A percentile compares a stretch with the other conserved stretches of the same genome.
Conservation (phyloP, 2,113 vertebrate genomes). For the Xenus cinereus region DNA sequence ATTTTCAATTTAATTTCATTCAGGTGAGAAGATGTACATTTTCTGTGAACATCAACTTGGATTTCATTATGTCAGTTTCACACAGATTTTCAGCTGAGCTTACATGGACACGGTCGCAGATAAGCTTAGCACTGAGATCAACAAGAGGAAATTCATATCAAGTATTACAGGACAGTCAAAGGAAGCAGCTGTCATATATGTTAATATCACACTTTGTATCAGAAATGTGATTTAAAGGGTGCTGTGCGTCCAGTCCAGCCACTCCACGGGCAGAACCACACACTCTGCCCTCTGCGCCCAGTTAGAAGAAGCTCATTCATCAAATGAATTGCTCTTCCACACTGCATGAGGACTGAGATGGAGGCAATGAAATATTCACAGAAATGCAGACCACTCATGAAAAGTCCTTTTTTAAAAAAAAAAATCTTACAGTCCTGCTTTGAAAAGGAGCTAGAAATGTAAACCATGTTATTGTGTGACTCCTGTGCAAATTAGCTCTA, state of each 20-base stretch:
- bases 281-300: not conserved
- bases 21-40: not conserved
- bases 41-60: not conserved
- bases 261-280: accelerated
- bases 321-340: not conserved
- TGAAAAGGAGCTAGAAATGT: constrained; percentile 28
- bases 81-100: not conserved
- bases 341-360: not conserved
- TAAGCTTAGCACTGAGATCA: not conserved
- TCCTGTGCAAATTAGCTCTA: constrained; percentile 36
- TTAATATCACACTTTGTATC: not conserved
- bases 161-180: not conserved
- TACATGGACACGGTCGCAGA: not conserved
- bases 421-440: not conserved
- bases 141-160: not conserved
- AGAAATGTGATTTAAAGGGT: not conserved
- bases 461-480: constrained; percentile 19
- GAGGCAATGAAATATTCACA: not conserved
- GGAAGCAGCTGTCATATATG: not conserved
- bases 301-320: not conserved
- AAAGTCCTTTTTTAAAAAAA: not conserved
- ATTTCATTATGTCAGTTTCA: not conserved
- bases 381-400: not conserved
- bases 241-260: not conserved
- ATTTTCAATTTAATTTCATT: not conserved